These are phyloP conservation scores for Halcyon chelicuti DNA, from an alignment of 2,797 vertebrate genomes.

Conservation along the genomic window DNA sequence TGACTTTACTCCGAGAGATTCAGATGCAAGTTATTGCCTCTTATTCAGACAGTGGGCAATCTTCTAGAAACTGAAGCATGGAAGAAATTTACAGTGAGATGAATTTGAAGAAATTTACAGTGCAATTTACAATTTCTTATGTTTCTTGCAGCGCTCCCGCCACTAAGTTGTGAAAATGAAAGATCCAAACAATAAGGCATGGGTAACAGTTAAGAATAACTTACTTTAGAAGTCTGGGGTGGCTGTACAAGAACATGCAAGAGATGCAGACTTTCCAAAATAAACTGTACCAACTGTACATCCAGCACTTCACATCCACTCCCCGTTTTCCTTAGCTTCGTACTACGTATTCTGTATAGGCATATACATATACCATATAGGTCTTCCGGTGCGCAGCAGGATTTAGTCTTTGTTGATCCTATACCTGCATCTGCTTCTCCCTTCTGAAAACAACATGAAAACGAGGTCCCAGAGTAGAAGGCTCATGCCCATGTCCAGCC, in stretches of 20 bases:
- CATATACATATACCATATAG: background rate
- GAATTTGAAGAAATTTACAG: background rate
- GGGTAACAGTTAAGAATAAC: background rate
- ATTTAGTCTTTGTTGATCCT: background rate
- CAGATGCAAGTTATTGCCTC: background rate
- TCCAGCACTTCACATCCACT: background rate
- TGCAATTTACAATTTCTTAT: background rate
- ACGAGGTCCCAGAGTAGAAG: accelerated
- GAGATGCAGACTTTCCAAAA: background rate
- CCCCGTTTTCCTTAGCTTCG: background rate
- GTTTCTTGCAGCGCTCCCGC: background rate
- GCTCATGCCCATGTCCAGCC: background rate
- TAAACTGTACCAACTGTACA: background rate
- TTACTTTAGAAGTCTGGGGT: background rate
- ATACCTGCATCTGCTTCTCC: accelerated
- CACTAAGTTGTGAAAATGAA: background rate
- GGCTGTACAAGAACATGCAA: background rate
- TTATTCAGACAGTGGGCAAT: background rate
- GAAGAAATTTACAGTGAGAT: background rate
- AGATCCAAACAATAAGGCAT: background rate
- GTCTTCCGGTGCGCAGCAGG: background rate
- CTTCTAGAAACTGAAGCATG: background rate
- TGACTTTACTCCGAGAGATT: background rate
- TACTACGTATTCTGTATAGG: background rate
- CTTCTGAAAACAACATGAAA: background rate